These are phyloP conservation scores for Porites divaricata DNA, from an alignment of 92 coral and sea anemone species.

Conservation along the genomic window DNA sequence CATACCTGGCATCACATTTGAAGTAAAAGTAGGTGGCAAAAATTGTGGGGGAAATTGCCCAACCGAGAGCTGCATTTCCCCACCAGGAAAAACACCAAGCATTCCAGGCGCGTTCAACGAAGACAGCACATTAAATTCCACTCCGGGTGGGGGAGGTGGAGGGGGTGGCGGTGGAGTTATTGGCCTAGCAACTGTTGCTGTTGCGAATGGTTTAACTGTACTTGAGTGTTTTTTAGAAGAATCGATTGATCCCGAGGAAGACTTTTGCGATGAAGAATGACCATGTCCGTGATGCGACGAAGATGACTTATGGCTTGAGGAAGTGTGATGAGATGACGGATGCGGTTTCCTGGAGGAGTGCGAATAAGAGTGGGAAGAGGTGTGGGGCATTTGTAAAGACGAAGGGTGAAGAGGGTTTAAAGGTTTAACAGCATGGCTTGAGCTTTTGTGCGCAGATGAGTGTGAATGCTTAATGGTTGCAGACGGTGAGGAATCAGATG, in stretches of 20 bases:
- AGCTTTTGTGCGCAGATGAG: constrained; percentile 65
- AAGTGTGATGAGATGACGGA: constrained; percentile 58
- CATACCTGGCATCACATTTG: constrained; percentile 33
- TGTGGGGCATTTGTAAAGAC: not conserved
- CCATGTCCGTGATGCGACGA: constrained; percentile 46
- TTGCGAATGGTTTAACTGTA: constrained; percentile 32
- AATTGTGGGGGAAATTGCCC: constrained; percentile 25
- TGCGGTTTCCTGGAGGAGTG: constrained; percentile 64
- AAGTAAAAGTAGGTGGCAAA: constrained; percentile 23
- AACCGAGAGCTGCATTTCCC: constrained; percentile 18
- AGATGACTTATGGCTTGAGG: constrained; percentile 68
- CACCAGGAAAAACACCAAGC: constrained; percentile 31
- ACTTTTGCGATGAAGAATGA: constrained; percentile 31
- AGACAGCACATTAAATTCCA: constrained; percentile 16
- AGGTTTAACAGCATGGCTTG: constrained; percentile 61
- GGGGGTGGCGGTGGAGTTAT: constrained; percentile 79
- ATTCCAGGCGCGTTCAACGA: constrained; percentile 31
- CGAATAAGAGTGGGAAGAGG: constrained; percentile 51
- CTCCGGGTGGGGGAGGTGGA: constrained; percentile 71
- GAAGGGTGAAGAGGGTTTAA: constrained; percentile 45
- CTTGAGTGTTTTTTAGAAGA: constrained; percentile 54
- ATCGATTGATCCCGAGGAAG: constrained; percentile 53
- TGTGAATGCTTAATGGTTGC: constrained; percentile 56
- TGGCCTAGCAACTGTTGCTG: constrained; percentile 28
- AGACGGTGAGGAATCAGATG: constrained; percentile 74